phyloP scores from a whole-genome alignment of 2,888 invertebrate species.

The Lasioglossum marginatum region DNA sequence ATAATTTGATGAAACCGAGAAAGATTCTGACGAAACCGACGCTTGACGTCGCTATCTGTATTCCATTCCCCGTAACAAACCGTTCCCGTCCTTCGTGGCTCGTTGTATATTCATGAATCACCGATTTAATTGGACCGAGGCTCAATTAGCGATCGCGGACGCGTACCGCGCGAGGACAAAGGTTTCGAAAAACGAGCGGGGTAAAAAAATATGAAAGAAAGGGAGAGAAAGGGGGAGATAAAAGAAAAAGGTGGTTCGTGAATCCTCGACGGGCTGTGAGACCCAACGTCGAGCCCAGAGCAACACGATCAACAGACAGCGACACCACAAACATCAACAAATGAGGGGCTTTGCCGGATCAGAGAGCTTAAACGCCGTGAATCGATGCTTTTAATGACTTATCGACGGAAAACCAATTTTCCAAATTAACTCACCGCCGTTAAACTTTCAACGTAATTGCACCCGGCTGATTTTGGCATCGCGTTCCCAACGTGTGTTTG shows the following conservation, averaged over 20 bases:
- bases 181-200: background rate
- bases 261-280: constrained; percentile 48
- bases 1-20: background rate
- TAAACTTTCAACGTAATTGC: background rate
- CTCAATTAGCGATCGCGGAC: constrained; percentile 37
- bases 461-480: background rate
- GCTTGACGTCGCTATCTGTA: constrained; percentile 73
- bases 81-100: constrained; percentile 33
- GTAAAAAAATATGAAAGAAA: background rate
- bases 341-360: constrained; percentile 20
- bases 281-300: constrained; percentile 24
- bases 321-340: constrained; percentile 41
- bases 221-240: background rate
- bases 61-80: constrained; percentile 26
- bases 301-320: constrained; percentile 49
- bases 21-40: constrained; percentile 65
- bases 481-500: background rate
- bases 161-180: background rate
- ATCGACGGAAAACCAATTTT: background rate
- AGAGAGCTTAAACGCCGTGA: background rate
- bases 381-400: constrained; percentile 1
- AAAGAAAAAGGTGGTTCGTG: constrained; percentile 44
- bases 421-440: background rate
- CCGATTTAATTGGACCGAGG: constrained; percentile 36
- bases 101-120: constrained; percentile 65